A percentile compares a stretch with the other conserved stretches of the same genome.
Conservation (phyloP, 2,888 invertebrate species). For the Eupithecia subfuscata region DNA sequence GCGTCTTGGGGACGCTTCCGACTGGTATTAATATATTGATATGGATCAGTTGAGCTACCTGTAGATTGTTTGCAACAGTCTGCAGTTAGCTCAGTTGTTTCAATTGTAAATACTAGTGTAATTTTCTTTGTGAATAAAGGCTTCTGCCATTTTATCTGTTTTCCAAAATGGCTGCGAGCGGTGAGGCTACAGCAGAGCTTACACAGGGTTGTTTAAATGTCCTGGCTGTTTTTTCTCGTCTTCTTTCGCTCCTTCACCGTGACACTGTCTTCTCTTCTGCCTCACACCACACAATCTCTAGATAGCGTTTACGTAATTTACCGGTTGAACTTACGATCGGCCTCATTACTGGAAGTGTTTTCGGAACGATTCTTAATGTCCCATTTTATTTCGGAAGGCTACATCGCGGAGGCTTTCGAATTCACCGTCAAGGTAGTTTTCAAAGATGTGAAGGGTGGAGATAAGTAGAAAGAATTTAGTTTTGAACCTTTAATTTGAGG, state of each 20-base stretch:
- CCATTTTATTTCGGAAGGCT: constrained; percentile 56
- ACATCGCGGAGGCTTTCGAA: constrained; percentile 44
- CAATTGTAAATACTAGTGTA: too few species aligned
- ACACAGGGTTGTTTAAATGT: neutral
- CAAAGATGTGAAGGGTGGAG: neutral
- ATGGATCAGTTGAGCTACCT: too few species aligned
- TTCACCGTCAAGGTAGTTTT: constrained; percentile 20
- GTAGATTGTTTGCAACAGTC: too few species aligned
- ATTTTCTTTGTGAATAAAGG: too few species aligned
- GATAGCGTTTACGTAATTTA: constrained; percentile 69
- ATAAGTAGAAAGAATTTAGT: neutral
- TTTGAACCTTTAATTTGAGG: too few species aligned
- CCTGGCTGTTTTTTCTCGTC: neutral
- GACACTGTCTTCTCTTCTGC: constrained; percentile 13
- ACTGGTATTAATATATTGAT: too few species aligned
- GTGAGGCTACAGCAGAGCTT: neutral
- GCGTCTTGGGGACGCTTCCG: too few species aligned
- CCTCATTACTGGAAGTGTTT: constrained; percentile 75
- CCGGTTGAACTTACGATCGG: constrained; percentile 70
- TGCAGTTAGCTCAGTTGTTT: too few species aligned
- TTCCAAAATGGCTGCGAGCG: neutral
- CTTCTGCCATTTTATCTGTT: too few species aligned
- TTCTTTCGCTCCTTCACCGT: neutral
- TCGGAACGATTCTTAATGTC: constrained; percentile 67
- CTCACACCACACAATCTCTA: constrained; percentile 50